Evolutionary conservation across 1,140 invertebrate genomes (phyloP).

Genomic region (Saccostrea cuccullata): DNA sequence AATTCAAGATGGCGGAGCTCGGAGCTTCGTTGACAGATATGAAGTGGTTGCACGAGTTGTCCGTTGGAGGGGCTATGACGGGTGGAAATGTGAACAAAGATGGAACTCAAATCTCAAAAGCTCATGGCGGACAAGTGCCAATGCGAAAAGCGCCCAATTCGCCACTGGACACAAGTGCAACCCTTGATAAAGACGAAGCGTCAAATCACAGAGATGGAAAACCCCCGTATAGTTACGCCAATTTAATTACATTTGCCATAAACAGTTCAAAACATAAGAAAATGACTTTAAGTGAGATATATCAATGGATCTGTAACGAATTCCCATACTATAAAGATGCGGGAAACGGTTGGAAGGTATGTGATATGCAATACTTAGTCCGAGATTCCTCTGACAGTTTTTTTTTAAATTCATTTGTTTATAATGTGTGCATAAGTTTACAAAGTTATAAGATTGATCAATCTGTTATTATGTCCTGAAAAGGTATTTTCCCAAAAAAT

Average conservation of each 20-base stretch:
- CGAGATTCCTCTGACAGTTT: slow-evolving; percentile 2
- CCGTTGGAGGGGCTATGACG: slow-evolving; percentile 76
- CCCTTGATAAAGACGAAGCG: slow-evolving; percentile 69
- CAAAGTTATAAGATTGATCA: no score
- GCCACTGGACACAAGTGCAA: slow-evolving; percentile 71
- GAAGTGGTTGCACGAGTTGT: slow-evolving; percentile 81
- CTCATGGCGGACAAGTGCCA: slow-evolving; percentile 68
- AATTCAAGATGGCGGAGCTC: slow-evolving; percentile 78
- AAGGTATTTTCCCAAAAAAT: no score
- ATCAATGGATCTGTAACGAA: slow-evolving; percentile 81
- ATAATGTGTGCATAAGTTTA: no score
- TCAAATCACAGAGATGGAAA: slow-evolving; percentile 79
- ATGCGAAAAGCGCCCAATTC: slow-evolving; percentile 73
- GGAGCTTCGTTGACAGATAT: slow-evolving; percentile 81
- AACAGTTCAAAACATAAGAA: slow-evolving; percentile 83
- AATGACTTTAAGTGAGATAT: slow-evolving; percentile 81
- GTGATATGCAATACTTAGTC: slow-evolving; percentile 41
- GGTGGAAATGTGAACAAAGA: slow-evolving; percentile 67
- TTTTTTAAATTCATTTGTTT: no score
- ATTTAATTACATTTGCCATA: slow-evolving; percentile 86
- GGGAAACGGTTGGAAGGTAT: slow-evolving; percentile 87
- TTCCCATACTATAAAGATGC: slow-evolving; percentile 84
- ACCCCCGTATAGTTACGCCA: slow-evolving; percentile 85
- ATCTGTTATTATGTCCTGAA: no score
- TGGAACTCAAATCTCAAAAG: slow-evolving; percentile 61